phyloP scores from a whole-genome alignment of 2,888 invertebrate species.

The Pristionchus fissidentatus region DNA sequence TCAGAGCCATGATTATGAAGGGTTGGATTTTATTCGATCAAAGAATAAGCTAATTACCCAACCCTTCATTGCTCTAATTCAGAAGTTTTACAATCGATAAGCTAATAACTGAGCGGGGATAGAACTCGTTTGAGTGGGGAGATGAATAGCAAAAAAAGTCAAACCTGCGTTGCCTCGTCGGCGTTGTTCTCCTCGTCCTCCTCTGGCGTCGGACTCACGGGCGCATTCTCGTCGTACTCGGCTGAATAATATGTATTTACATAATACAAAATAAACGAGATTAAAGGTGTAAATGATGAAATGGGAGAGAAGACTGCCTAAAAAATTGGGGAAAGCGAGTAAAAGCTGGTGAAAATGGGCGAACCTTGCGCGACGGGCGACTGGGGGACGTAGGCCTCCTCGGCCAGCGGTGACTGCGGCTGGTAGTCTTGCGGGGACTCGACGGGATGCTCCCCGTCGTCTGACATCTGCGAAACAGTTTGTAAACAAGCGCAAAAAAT shows the following conservation, averaged over 20 bases:
- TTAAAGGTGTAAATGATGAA: too few relatives aligned
- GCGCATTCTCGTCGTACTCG: neutral
- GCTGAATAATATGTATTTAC: neutral
- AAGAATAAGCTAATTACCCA: too few relatives aligned
- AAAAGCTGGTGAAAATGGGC: neutral
- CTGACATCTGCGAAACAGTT: slow-evolving; percentile 31
- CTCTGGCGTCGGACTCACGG: neutral
- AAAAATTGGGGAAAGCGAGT: neutral
- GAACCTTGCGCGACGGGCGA: slow-evolving; percentile 18
- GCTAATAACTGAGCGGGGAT: too few relatives aligned
- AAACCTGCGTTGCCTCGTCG: neutral
- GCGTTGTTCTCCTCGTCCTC: neutral
- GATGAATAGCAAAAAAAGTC: neutral
- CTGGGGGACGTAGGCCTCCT: neutral
- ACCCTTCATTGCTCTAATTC: too few relatives aligned
- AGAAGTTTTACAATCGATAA: too few relatives aligned
- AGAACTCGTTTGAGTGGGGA: too few relatives aligned
- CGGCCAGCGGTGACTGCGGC: slow-evolving; percentile 17
- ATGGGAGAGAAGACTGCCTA: neutral
- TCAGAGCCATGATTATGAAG: too few relatives aligned
- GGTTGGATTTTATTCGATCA: too few relatives aligned
- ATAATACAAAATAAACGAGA: neutral
- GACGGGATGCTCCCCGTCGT: slow-evolving; percentile 13
- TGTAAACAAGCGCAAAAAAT: too few relatives aligned
- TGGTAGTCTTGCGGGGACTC: slow-evolving; percentile 4